Evolutionary conservation across 2,113 vertebrate genomes (phyloP).

Genomic region (Tyrannus savana): DNA sequence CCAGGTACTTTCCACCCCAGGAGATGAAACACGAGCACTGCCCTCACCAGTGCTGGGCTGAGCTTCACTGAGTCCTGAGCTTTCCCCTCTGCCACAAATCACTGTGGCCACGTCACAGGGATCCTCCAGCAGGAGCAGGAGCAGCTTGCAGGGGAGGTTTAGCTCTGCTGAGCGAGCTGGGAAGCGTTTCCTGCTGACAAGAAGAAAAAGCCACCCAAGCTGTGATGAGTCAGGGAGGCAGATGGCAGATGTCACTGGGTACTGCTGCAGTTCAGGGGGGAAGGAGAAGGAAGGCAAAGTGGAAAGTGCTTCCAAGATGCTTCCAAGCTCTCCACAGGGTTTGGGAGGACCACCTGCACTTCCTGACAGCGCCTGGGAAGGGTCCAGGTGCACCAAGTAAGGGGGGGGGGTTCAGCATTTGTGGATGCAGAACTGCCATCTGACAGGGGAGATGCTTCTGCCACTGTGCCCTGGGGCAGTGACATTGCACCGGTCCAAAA

Average conservation of each 20-base stretch:
- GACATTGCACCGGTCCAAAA: background rate
- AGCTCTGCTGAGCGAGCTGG: background rate
- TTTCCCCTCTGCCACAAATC: background rate
- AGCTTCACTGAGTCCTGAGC: background rate
- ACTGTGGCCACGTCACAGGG: background rate
- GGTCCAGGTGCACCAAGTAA: background rate
- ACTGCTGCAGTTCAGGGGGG: background rate
- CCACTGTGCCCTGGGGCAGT: background rate
- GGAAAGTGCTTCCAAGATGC: background rate
- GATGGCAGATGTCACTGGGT: constrained; percentile 3
- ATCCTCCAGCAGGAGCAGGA: background rate
- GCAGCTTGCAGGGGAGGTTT: background rate
- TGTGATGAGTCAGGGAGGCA: constrained; percentile 38
- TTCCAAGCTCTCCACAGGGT: background rate
- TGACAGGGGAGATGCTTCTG: background rate
- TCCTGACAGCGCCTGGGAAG: background rate
- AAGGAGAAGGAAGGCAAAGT: background rate
- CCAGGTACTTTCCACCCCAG: background rate
- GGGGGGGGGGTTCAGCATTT: background rate
- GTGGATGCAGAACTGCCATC: background rate
- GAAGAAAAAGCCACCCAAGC: constrained; percentile 51
- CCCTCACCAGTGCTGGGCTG: background rate
- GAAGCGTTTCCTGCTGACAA: background rate
- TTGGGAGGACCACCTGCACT: background rate
- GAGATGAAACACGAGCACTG: background rate